Conservation (phyloP, 2,113 vertebrate species). For the Jaculus jaculus region DNA sequence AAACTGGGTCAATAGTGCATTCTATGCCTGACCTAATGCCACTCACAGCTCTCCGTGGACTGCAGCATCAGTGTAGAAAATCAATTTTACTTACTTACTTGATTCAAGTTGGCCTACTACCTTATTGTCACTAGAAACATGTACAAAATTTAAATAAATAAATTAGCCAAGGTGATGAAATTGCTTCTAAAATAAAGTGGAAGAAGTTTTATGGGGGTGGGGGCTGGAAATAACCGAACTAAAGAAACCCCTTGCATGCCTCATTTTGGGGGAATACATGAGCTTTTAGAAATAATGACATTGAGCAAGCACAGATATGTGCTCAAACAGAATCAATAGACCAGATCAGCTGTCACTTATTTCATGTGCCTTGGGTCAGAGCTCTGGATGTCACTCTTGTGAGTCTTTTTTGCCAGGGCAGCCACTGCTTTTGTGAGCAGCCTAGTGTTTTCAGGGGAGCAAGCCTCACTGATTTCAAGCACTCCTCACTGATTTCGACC, state of each 20-base stretch:
- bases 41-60: not conserved
- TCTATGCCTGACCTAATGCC: not conserved
- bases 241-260: not conserved
- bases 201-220: not conserved
- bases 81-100: constrained; percentile 54
- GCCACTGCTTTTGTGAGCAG: constrained; percentile 46
- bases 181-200: constrained; percentile 25
- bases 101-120: not conserved
- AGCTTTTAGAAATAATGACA: constrained; percentile 14
- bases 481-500: constrained; percentile 25
- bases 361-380: not conserved
- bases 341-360: not conserved
- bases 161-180: constrained; percentile 16
- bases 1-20: not conserved
- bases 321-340: not conserved
- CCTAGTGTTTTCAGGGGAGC: constrained; percentile 42
- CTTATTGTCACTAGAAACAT: constrained; percentile 11
- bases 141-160: constrained; percentile 36
- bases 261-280: not conserved
- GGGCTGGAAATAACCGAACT: not conserved
- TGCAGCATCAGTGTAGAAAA: constrained; percentile 23
- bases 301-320: not conserved
- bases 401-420: not conserved
- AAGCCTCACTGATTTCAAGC: constrained; percentile 27
- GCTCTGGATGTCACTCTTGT: not conserved